Base-by-base conservation (phyloP, 2,113 vertebrate species). In the Thermophis baileyi region DNA sequence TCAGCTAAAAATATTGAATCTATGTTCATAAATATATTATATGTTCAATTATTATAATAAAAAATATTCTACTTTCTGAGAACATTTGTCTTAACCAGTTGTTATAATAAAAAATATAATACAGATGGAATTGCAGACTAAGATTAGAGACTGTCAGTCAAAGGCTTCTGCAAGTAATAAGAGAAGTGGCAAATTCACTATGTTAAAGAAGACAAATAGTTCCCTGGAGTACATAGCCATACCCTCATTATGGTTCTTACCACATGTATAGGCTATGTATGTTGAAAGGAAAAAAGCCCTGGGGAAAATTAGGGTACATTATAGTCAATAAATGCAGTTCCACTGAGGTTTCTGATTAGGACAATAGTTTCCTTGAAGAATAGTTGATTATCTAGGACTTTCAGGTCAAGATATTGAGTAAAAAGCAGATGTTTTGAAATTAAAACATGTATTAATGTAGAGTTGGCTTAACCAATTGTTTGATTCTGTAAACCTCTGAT, bases 211-310 rank as follows among this genome's bases (percentile, higher is more conserved):
- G 86, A 87, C 90, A 94, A 90, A 74, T 91, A 91, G 91, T 54
- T 47, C 53, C 81, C 85, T 89, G 55, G 85, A 90, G 87, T 44
- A 94, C 89, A 91, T 90, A 93, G 92, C 94, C 91, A 91, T 92
- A 92, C 92, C 94, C 46, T 87, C 89, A 2, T 8, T 93, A 90
- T 25, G 85, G 89, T 90, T 92, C 88, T 91, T 85, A 50, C 94
- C 94, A 91, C 94, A 95, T 96, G 94, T 30, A 3, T 95, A 69
- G 86, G n/a, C 0, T 0, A 25, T 94, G 16, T 88, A 92, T 89
- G 95, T 95, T 89, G 93, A 96, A 96, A 91, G 94, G 94, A 94
- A 96, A 96, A 96, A 96, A 90, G 14, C 95, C 95, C 95, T 93
- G 1, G 1, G 94, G 96, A 85, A 89, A 95, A 96, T 92, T 27